These are phyloP conservation scores for Dolichopus griseipennis DNA, from an alignment of 2,888 invertebrate species.

Conservation along the genomic window DNA sequence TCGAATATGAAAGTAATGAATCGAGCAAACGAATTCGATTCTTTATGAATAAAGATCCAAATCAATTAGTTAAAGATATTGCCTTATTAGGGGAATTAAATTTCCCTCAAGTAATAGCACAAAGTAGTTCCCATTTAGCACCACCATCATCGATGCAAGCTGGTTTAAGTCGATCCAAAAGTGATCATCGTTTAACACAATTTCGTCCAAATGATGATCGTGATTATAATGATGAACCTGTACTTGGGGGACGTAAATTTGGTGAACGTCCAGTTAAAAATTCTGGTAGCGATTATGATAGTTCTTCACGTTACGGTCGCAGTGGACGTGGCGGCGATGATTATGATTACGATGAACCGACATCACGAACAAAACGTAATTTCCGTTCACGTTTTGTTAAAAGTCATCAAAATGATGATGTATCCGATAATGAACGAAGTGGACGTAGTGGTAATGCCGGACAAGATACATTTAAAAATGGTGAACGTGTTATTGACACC, in stretches of 20 bases:
- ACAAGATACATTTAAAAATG: conserved; percentile 48
- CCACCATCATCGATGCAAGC: conserved; percentile 58
- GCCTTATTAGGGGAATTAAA: conserved; percentile 85
- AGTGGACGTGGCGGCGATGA: conserved; percentile 47
- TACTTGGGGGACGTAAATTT: conserved; percentile 66
- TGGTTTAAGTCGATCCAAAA: conserved; percentile 84
- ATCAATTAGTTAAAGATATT: conserved; percentile 78
- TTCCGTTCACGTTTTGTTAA: conserved; percentile 64
- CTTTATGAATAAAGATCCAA: conserved; percentile 84
- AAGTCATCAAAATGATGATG: conserved; percentile 62
- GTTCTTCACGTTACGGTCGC: conserved; percentile 42
- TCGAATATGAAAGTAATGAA: conserved; percentile 87
- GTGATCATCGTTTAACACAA: conserved; percentile 81
- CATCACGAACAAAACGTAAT: conserved; percentile 53
- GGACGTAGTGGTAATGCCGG: conserved; percentile 53
- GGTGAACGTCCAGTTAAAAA: conserved; percentile 53
- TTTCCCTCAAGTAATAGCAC: conserved; percentile 52
- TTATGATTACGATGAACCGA: conserved; percentile 59
- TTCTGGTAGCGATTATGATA: conserved; percentile 39
- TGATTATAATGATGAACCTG: conserved; percentile 59
- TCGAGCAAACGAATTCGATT: conserved; percentile 78
- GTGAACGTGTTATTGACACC: conserved; percentile 72
- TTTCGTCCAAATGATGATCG: conserved; percentile 78
- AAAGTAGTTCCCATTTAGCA: conserved; percentile 47
- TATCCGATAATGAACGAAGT: conserved; percentile 66